Base-by-base conservation (phyloP, 2,888 invertebrate genomes). In the Bombylius discolor region DNA sequence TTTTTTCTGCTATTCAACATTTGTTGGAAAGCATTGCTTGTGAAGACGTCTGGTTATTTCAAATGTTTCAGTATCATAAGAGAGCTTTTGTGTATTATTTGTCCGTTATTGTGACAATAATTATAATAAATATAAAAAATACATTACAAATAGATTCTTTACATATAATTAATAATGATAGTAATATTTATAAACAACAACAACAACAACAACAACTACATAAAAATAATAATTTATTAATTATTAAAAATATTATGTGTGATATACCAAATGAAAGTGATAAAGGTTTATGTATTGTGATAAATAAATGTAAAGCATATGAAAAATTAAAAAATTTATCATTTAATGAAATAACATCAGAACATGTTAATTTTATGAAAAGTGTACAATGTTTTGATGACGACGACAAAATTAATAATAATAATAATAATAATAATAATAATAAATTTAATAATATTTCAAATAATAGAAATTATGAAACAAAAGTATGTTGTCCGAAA, bases 181-280 rank as follows among this genome's bases (percentile, higher is more conserved):
- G 2, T 11, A 42, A 23, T 23, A 23, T 23, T 23, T 23, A 23
- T 23, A 23, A 2, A 23, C 23, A 23, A 23, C 23, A 23, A 23
- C 23, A 23, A 23, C 23, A 23, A 23, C 23, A 23, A 23, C 23
- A 23, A 23, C 23, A 23, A 23, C 23, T 2, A 23, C 23, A 23
- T 2, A 1, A 23, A 23, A 23, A 23, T 23, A 23, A 23, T n/a
- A n/a, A n/a, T n/a, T 34, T 7, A 36, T 7, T 36, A 36, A 36
- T 36, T 36, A 8, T 5, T 36, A 42, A 11, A 11, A 42, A 42
- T 42, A 6, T 42, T 8, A 42, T 11, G 11, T 72, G 72, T 57
- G 67, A 68, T 49, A 72, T 72, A 62, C 72, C 72, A 48, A 73
- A 72, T 58, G 72, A 73, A 58, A 64, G 65, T 42, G 68, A 68